phyloP scores from a whole-genome alignment of 2,888 invertebrate species.

The Clivina fossor region DNA sequence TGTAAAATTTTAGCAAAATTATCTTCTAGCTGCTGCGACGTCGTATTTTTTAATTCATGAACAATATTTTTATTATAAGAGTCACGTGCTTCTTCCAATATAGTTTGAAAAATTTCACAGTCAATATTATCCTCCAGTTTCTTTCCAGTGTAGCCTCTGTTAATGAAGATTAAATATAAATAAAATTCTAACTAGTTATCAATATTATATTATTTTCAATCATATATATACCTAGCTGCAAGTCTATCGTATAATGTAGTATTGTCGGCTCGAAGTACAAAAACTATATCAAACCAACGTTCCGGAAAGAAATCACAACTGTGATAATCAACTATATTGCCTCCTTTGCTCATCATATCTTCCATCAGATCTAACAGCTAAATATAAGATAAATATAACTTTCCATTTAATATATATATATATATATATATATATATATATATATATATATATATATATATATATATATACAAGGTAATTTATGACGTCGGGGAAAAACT shows the following conservation, averaged over 20 bases:
- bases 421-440: too few species aligned
- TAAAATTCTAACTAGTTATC: too few species aligned
- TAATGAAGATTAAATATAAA: constrained; percentile 48
- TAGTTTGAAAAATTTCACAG: constrained; percentile 95
- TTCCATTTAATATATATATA: neutral
- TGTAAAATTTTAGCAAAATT: constrained; percentile 75
- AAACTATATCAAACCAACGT: constrained; percentile 94
- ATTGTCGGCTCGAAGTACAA: constrained; percentile 89
- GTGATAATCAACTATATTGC: constrained; percentile 95
- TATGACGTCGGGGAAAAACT: too few species aligned
- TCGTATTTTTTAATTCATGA: constrained; percentile 76
- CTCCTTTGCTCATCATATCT: constrained; percentile 78
- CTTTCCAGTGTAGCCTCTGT: constrained; percentile 85
- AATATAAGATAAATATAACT: constrained; percentile 40
- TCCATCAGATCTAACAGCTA: constrained; percentile 87
- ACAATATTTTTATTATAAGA: constrained; percentile 84
- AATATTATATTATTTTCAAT: too few species aligned
- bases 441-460: too few species aligned
- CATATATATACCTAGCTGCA: constrained; percentile 64
- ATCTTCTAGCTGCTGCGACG: constrained; percentile 71
- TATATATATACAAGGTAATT: too few species aligned
- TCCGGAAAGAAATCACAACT: constrained; percentile 96
- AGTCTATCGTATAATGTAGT: constrained; percentile 86
- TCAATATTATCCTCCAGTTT: constrained; percentile 93
- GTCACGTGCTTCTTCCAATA: constrained; percentile 87